Evolutionary conservation across 2,113 vertebrate species (phyloP).

Genomic region (cat (Felis catus)): F.catus_Fca126_mat1.0 CM031425.1:53603001-53603500

Average conservation of each 20-base stretch:
- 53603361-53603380: not conserved
- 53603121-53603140: not conserved
- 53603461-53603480: not conserved
- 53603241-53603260: not conserved
- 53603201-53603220: not conserved
- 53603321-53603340: not conserved
- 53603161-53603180: fast-evolving
- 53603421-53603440: not conserved
- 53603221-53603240: not conserved
- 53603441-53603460: not conserved
- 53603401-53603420: not conserved
- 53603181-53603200: no score
- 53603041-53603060: not conserved
- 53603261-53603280: not conserved
- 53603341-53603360: not conserved
- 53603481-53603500: not conserved
- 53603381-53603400: not conserved
- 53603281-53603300: fast-evolving
- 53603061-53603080: no score
- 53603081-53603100: not conserved
- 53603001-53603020: no score
- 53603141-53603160: not conserved
- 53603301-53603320: fast-evolving
- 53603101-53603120: not conserved
- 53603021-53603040: not conserved